phyloP scores from a whole-genome alignment of 2,888 invertebrate genomes.

The Drosophila colorata region DNA sequence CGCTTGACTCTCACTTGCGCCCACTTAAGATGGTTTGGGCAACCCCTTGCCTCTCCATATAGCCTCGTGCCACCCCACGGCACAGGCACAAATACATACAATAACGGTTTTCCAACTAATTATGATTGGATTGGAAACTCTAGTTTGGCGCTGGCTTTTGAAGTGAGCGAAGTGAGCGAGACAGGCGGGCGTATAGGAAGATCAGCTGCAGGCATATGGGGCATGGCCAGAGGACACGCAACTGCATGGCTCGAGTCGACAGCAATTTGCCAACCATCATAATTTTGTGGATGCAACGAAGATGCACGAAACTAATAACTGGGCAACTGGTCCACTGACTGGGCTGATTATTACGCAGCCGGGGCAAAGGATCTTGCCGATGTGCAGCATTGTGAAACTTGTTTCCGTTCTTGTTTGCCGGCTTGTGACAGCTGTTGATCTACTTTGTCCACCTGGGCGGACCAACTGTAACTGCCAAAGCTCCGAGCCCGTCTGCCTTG shows the following conservation, averaged over 20 bases:
- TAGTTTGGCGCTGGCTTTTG: slow-evolving; percentile 28
- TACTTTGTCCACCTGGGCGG: slow-evolving; percentile 27
- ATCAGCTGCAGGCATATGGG: slow-evolving; percentile 23
- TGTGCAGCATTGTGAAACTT: slow-evolving; percentile 38
- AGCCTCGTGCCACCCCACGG: too few species aligned
- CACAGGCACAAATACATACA: too few species aligned
- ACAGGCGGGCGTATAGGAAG: not conserved
- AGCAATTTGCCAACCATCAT: slow-evolving; percentile 66
- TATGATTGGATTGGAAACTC: slow-evolving; percentile 42
- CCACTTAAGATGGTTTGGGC: slow-evolving; percentile 2
- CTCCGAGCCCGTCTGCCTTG: slow-evolving; percentile 10
- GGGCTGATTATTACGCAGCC: slow-evolving; percentile 31
- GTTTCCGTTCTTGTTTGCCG: slow-evolving; percentile 17
- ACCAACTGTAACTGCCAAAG: slow-evolving; percentile 27
- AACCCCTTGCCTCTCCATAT: not conserved
- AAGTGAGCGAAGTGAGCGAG: slow-evolving; percentile 23
- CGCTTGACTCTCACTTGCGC: slow-evolving; percentile 6
- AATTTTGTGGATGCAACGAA: slow-evolving; percentile 53
- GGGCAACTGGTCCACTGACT: slow-evolving; percentile 5
- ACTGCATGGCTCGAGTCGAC: slow-evolving; percentile 30
- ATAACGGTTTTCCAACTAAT: slow-evolving; percentile 37
- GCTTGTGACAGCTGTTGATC: slow-evolving; percentile 57
- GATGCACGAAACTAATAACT: slow-evolving; percentile 56
- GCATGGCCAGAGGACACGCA: slow-evolving; percentile 60
- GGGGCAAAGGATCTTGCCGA: slow-evolving; percentile 28